Evolutionary conservation across 2,888 invertebrate species (phyloP).

Genomic region (Baronia brevicornis): DNA sequence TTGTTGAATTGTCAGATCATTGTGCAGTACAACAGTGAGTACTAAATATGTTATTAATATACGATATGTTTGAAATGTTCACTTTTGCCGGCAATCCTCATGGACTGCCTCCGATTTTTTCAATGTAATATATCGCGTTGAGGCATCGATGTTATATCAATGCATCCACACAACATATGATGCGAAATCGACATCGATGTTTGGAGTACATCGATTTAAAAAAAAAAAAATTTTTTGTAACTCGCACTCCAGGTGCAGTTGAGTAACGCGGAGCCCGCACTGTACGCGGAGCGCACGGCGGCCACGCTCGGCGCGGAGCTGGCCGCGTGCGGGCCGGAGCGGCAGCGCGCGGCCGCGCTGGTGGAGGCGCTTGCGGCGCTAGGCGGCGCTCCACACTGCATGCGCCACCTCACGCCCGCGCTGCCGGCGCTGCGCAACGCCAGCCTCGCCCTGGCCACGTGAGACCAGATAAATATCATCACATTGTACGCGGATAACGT

Average conservation of each 20-base stretch:
- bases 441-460: conserved; percentile 13
- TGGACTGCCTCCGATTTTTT: too few species aligned
- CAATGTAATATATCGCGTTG: too few species aligned
- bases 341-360: conserved; percentile 35
- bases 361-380: conserved; percentile 53
- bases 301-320: conserved; percentile 38
- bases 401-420: conserved; percentile 34
- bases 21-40: too few species aligned
- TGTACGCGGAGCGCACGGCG: conserved; percentile 47
- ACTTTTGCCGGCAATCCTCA: too few species aligned
- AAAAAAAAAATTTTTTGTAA: neutral
- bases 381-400: conserved; percentile 35
- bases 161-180: too few species aligned
- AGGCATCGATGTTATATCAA: too few species aligned
- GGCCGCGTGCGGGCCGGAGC: conserved; percentile 21
- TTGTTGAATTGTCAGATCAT: too few species aligned
- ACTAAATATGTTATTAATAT: too few species aligned
- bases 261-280: conserved; percentile 38
- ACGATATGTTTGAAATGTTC: too few species aligned
- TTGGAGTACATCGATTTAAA: too few species aligned
- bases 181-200: too few species aligned
- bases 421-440: conserved; percentile 26
- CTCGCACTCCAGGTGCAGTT: conserved; percentile 52
- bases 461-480: conserved; percentile 15
- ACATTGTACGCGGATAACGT: too few species aligned